Base-by-base conservation (phyloP, 2,888 invertebrate genomes). In the Acrobasis repandana region DNA sequence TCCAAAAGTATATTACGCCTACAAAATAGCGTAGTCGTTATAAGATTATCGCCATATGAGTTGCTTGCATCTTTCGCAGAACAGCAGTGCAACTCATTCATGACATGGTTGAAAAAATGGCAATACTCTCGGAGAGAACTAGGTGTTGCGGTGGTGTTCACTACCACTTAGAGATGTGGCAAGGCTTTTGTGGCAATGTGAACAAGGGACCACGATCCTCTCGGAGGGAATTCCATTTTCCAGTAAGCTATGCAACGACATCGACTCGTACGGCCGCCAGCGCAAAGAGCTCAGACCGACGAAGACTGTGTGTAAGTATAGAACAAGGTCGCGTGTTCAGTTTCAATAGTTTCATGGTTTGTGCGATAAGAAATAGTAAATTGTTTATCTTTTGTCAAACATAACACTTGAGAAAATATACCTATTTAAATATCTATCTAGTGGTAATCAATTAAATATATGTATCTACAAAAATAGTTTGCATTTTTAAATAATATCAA, bases 1-100 rank as follows among this genome's bases (percentile, higher is more conserved):
- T 92, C 92, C 90, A 92, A 92, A 92, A 92, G 91, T 92, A 92
- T 92, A 92, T 92, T 90, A 91, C 92, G 92, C 91, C 90, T 91
- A 92, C 91, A 89, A 92, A 92, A 90, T 88, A 90, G 91, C 90
- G 91, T 90, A 91, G 90, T 90, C 88, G 90, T 90, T 91, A 90
- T 90, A 88, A 90, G 91, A 89, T 90, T 89, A 90, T 86, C 87
- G 90, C 86, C 91, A 86, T 82, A 85, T 82, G 89, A 91, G 90
- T 90, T 90, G 90, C 87, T 79, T 77, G 75, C 74, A 82, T 78
- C 73, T 82, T 79, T 73, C 75, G 83, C 72, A 79, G 81, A 82
- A 83, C 84, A 86, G 82, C 77, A 80, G 84, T 83, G 84, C 90
- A 91, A 90, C 89, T 84, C 84, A 80, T 72, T 78, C 77, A 82